These are phyloP conservation scores for Halichoeres trimaculatus DNA, from an alignment of 2,113 vertebrate genomes.

Conservation along the genomic window DNA sequence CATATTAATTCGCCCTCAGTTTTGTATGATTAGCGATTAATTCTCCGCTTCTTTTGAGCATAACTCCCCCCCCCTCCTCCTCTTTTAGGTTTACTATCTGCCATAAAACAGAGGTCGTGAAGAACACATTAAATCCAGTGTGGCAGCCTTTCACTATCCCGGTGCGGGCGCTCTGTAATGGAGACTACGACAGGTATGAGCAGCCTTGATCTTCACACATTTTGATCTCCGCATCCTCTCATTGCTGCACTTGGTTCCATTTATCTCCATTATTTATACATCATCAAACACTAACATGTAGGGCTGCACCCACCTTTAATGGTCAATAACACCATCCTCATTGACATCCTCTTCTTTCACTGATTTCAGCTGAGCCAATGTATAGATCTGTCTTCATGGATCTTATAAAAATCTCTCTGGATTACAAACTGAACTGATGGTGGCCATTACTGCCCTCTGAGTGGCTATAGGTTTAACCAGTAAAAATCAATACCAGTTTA, in stretches of 20 bases:
- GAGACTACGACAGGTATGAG: slow-evolving; percentile 80
- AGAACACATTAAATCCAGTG: slow-evolving; percentile 80
- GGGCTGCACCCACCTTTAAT: slow-evolving; percentile 1
- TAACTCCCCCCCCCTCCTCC: neutral
- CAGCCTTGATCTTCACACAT: neutral
- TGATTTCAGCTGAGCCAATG: slow-evolving; percentile 22
- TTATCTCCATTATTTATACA: neutral
- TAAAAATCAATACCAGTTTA: slow-evolving; percentile 51
- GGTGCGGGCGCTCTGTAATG: slow-evolving; percentile 80
- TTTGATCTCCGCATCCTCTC: neutral
- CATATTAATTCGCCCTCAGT: neutral
- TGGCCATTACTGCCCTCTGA: slow-evolving; percentile 21
- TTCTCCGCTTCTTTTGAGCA: neutral
- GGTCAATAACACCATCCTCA: neutral
- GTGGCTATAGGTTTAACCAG: slow-evolving; percentile 23
- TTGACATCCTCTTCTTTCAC: slow-evolving; percentile 17
- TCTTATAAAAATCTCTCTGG: slow-evolving; percentile 24
- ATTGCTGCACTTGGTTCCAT: neutral
- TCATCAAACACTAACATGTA: slow-evolving; percentile 11
- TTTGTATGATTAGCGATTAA: slow-evolving; percentile 36
- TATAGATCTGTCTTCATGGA: slow-evolving; percentile 9
- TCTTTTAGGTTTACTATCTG: slow-evolving; percentile 79
- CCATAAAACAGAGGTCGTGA: slow-evolving; percentile 83
- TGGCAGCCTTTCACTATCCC: slow-evolving; percentile 81
- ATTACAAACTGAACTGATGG: slow-evolving; percentile 36